Evolutionary conservation across 2,888 invertebrate genomes (phyloP).

Genomic region (Sphecodes monilicornis): DNA sequence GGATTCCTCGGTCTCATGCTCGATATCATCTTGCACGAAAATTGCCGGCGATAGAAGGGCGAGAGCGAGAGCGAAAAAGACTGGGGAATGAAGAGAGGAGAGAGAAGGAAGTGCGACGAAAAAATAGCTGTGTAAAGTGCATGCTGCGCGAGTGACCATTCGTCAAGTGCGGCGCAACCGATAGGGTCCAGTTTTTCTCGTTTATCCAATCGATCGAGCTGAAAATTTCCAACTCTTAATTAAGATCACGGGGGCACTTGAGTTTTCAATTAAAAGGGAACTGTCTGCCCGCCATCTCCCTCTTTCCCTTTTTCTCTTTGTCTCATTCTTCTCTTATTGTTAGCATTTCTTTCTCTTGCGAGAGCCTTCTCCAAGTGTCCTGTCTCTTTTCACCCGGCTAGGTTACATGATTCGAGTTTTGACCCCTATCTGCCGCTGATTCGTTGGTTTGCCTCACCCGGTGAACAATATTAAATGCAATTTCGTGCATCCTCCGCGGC

Average conservation of each 20-base stretch:
- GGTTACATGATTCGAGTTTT: neutral
- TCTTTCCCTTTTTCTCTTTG: neutral
- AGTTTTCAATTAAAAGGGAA: conserved; percentile 79
- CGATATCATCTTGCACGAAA: conserved; percentile 2
- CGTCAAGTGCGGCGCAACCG: conserved; percentile 66
- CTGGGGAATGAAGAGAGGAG: conserved; percentile 7
- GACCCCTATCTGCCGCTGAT: conserved; percentile 5
- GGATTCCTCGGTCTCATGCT: conserved; percentile 15
- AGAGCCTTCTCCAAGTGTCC: conserved; percentile 12
- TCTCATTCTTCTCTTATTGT: conserved; percentile 1
- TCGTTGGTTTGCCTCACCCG: conserved; percentile 43
- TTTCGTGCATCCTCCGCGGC: conserved; percentile 65
- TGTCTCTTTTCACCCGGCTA: neutral
- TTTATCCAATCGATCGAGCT: conserved; percentile 80
- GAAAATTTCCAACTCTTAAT: conserved; percentile 81
- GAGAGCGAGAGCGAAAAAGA: neutral
- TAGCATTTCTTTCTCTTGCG: conserved; percentile 30
- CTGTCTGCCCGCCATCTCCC: conserved; percentile 52
- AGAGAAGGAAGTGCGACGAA: conserved; percentile 39
- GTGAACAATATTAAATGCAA: conserved; percentile 77
- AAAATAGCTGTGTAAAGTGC: conserved; percentile 71
- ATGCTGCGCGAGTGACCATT: conserved; percentile 66
- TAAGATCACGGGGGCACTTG: conserved; percentile 81
- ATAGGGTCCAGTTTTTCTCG: conserved; percentile 72
- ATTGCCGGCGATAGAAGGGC: conserved; percentile 9